Evolutionary conservation across 2,797 vertebrate species (phyloP), one percentile per base, ranked within the genome.

Genomic region (Pempheris klunzingeri): DNA sequence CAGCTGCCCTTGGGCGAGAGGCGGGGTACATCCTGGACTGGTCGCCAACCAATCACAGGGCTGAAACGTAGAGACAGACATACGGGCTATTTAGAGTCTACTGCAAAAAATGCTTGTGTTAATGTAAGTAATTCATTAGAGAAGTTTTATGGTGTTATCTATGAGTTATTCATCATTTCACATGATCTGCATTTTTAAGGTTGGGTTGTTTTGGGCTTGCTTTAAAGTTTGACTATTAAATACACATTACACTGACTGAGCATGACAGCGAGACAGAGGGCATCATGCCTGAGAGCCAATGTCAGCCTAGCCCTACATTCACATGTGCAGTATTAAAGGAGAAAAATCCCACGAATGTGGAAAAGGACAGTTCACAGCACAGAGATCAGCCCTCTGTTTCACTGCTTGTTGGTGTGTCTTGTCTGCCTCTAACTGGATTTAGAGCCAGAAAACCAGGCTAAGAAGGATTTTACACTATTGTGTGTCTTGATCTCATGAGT

Each of bases 381-480:
- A 52, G 63, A 71, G 57, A 82, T 69, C 28, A 58, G 52, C 39
- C 50, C 36, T 57, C 39, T 62, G 70, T 52, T 64, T 54, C 44
- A 65, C 52, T 78, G 58, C 28, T 32, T 77, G 59, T 67, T 76
- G 59, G 30, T 71, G 17, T 66, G 59, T 83, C 57, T 55, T 17
- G 20, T 69, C 57, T 52, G 65, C 34, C 64, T 77, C 36, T 77
- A 83, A 81, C 79, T 70, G 85, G 73, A 81, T 87, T 80, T 76
- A 57, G 49, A 79, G 60, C 14, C 68, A 61, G 59, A 78, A 80
- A 77, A 80, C 47, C 55, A 67, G 70, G 30, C 82, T 81, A 80
- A 86, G 78, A 83, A 38, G 78, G 86, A 84, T 86, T 86, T 82
- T 55, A 71, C 34, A 65, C 70, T n/a, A 69, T 77, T 84, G 82